Conservation (phyloP, 2,797 vertebrate genomes). For the Gallinago solitaria region DNA sequence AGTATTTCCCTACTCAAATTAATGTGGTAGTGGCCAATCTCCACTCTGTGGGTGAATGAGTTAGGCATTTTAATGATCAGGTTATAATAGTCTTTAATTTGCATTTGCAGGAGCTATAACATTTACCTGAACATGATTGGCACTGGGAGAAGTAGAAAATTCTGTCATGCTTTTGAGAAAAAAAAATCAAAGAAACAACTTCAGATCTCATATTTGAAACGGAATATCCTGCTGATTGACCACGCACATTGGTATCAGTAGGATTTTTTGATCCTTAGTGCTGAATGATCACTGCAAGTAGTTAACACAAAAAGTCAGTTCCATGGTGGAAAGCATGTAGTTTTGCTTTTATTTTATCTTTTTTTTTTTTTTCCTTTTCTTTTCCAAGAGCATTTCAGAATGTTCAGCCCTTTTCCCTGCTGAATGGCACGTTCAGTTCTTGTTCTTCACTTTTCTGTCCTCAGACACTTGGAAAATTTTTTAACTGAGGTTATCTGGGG, state of each 20-base stretch:
- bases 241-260: background rate
- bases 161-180: background rate
- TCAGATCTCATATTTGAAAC: slow-evolving; percentile 47
- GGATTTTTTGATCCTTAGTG: background rate
- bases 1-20: background rate
- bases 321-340: background rate
- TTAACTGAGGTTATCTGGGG: slow-evolving; percentile 17
- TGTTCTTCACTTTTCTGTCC: background rate
- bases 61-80: slow-evolving; percentile 50
- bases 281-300: slow-evolving; percentile 11
- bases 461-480: background rate
- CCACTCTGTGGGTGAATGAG: background rate
- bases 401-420: background rate
- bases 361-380: background rate
- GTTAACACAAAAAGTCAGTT: slow-evolving; percentile 1
- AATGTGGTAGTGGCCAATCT: background rate
- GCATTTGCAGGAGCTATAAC: slow-evolving; percentile 41
- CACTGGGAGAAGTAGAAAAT: slow-evolving; percentile 33
- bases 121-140: slow-evolving; percentile 34
- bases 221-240: slow-evolving; percentile 55
- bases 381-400: background rate
- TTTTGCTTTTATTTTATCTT: background rate
- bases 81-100: slow-evolving; percentile 66
- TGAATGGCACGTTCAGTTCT: background rate
- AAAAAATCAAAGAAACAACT: slow-evolving; percentile 49